phyloP scores from a whole-genome alignment of 2,113 vertebrate genomes.

The Alaudala cheleensis region DNA sequence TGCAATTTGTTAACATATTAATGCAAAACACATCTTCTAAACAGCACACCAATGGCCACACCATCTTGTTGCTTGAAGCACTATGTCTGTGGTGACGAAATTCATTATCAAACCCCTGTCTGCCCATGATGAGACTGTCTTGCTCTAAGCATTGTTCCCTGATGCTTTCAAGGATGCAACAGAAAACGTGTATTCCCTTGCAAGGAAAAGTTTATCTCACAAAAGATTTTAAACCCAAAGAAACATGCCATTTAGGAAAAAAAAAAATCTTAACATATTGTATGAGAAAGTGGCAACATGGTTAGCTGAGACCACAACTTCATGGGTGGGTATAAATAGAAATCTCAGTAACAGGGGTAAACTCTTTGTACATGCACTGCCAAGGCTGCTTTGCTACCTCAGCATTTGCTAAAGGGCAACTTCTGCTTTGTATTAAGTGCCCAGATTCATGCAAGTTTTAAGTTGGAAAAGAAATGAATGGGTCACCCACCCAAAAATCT shows the following conservation, averaged over 20 bases:
- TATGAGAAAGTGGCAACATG: not conserved
- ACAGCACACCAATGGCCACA: not conserved
- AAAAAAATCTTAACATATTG: not conserved
- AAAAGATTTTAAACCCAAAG: not conserved
- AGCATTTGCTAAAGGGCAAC: not conserved
- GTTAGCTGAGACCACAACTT: not conserved
- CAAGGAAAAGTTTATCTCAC: not conserved
- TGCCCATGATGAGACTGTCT: not conserved
- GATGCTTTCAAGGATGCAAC: not conserved
- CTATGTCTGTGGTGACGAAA: not conserved
- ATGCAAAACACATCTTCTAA: not conserved
- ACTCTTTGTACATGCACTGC: not conserved
- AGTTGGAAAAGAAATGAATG: not conserved
- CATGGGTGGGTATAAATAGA: not conserved
- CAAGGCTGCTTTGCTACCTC: not conserved
- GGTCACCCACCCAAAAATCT: not conserved
- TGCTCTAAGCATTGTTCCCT: not conserved
- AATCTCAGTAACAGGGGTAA: fast-evolving
- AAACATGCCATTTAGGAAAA: not conserved
- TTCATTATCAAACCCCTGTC: not conserved
- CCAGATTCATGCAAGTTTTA: not conserved
- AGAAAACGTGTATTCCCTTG: not conserved
- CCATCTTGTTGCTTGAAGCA: not conserved
- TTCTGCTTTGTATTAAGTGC: not conserved
- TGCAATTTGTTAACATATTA: not conserved